Conservation (phyloP, 2,113 vertebrate species). For the Tachysurus fulvidraco region DNA sequence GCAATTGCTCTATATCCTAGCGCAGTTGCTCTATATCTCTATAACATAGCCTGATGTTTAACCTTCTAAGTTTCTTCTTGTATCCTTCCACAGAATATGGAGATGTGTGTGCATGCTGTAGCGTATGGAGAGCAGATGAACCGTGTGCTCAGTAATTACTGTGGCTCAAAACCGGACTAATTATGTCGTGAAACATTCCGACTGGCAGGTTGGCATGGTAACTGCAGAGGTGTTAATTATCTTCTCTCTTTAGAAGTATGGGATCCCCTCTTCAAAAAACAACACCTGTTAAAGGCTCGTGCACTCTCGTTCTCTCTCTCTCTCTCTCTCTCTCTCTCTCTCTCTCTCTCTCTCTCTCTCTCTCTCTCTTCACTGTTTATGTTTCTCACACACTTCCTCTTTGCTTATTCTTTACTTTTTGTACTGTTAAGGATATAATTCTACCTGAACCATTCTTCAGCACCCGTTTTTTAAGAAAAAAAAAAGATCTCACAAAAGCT, state of each 20-base stretch:
- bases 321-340: neutral
- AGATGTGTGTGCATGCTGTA: slow-evolving; percentile 33
- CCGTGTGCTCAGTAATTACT: slow-evolving; percentile 64
- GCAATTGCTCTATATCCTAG: neutral
- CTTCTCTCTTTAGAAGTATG: slow-evolving; percentile 64
- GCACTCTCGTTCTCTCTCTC: neutral
- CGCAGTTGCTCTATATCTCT: neutral
- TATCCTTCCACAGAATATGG: slow-evolving; percentile 43
- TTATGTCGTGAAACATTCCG: slow-evolving; percentile 65
- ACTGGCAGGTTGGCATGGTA: slow-evolving; percentile 66
- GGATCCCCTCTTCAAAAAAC: slow-evolving; percentile 65
- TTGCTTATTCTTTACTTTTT: neutral
- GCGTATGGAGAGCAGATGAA: slow-evolving; percentile 28
- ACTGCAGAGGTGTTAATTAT: slow-evolving; percentile 67
- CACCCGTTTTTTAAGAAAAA: too few relatives aligned
- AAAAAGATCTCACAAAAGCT: neutral
- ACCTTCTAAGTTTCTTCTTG: slow-evolving; percentile 1
- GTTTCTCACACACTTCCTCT: neutral
- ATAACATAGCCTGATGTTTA: neutral
- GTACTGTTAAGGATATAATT: neutral
- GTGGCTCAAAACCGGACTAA: slow-evolving; percentile 65
- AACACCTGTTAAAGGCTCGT: slow-evolving; percentile 34
- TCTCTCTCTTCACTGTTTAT: neutral
- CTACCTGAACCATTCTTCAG: neutral
- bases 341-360: neutral